A percentile compares a stretch with the other conserved stretches of the same genome.
Evolutionary conservation across 2,888 invertebrate species (phyloP).

Genomic region (Syritta pipiens): DNA sequence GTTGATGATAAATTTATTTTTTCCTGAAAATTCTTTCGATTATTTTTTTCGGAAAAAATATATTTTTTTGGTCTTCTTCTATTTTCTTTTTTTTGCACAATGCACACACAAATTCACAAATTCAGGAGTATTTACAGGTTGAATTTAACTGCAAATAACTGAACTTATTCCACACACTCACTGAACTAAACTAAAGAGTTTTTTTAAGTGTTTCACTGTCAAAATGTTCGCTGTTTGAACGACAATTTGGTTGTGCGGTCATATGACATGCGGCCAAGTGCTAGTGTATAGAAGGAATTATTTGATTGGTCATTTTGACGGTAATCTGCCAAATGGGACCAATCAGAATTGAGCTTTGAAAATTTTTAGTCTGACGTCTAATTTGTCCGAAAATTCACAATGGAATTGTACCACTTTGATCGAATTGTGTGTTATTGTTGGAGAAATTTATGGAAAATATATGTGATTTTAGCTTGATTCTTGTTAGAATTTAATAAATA

Average conservation of each 20-base stretch:
- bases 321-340: conserved; percentile 80
- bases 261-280: conserved; percentile 87
- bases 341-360: conserved; percentile 81
- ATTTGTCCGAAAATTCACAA: conserved; percentile 72
- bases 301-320: conserved; percentile 82
- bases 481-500: no score
- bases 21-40: conserved; percentile 79
- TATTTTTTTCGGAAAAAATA: conserved; percentile 34
- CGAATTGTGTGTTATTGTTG: conserved; percentile 75
- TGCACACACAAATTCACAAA: conserved; percentile 70
- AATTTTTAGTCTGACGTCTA: conserved; percentile 80
- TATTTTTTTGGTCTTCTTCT: conserved; percentile 17
- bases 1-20: neutral
- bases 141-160: conserved; percentile 74
- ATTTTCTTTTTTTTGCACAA: conserved; percentile 52
- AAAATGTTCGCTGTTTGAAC: conserved; percentile 82
- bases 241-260: conserved; percentile 80
- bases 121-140: conserved; percentile 72
- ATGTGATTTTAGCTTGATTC: neutral
- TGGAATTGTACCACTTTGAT: conserved; percentile 81
- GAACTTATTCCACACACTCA: conserved; percentile 88
- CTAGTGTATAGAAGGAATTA: conserved; percentile 81
- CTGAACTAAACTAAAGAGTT: conserved; percentile 87
- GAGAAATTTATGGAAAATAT: neutral
- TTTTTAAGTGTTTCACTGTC: conserved; percentile 85